Percentiles rank a stretch among this genome's conserved stretches.
phyloP scores from a whole-genome alignment of 2,888 invertebrate species.

The Agrochola lota region DNA sequence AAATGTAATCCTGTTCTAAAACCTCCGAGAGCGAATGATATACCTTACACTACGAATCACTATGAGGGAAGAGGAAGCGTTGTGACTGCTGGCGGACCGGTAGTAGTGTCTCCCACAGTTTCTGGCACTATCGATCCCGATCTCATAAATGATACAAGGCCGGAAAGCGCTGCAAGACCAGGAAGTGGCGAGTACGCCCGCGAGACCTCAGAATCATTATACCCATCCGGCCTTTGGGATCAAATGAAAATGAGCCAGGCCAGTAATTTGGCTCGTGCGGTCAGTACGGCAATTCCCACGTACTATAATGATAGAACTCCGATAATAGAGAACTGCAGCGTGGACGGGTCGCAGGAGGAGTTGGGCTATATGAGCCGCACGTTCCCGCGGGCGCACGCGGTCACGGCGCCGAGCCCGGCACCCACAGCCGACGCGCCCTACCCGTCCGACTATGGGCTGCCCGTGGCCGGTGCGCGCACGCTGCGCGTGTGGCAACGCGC shows the following conservation, averaged over 20 bases:
- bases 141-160: slow-evolving; percentile 95
- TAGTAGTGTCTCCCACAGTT: slow-evolving; percentile 94
- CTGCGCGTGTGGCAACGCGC: slow-evolving; percentile 97
- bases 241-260: slow-evolving; percentile 89
- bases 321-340: slow-evolving; percentile 92
- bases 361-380: slow-evolving; percentile 91
- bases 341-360: slow-evolving; percentile 91
- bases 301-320: slow-evolving; percentile 94
- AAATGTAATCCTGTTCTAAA: slow-evolving; percentile 93
- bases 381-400: slow-evolving; percentile 90
- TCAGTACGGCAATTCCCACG: slow-evolving; percentile 90
- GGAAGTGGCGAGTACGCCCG: slow-evolving; percentile 95
- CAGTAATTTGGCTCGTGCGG: slow-evolving; percentile 90
- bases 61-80: slow-evolving; percentile 93
- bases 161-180: slow-evolving; percentile 90
- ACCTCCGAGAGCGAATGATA: slow-evolving; percentile 92
- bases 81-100: slow-evolving; percentile 91
- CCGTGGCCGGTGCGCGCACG: slow-evolving; percentile 93
- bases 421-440: slow-evolving; percentile 89
- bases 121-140: slow-evolving; percentile 95
- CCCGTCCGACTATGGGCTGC: slow-evolving; percentile 95
- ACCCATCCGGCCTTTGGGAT: slow-evolving; percentile 95
- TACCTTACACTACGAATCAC: slow-evolving; percentile 92
- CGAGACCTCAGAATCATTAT: slow-evolving; percentile 93
- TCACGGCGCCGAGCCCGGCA: slow-evolving; percentile 85